Evolutionary conservation across 1,140 invertebrate species (phyloP).

Genomic region (Brachionus plicatilis): DNA sequence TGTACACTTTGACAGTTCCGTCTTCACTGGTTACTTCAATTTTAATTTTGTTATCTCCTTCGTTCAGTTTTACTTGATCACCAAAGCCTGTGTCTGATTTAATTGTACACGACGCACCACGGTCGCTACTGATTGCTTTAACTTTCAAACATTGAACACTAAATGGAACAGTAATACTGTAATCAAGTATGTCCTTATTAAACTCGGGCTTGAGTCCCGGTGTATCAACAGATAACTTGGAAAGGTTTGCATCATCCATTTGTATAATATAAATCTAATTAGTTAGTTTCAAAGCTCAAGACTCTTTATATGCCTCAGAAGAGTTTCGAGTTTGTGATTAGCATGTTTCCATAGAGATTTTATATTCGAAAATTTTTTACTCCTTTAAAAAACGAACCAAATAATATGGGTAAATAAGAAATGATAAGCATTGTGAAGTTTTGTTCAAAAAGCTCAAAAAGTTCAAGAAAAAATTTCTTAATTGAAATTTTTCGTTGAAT

Average conservation of each 20-base stretch:
- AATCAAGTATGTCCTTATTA: background rate
- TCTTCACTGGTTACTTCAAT: constrained; percentile 38
- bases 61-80: background rate
- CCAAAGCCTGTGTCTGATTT: background rate
- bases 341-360: background rate
- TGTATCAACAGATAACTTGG: background rate
- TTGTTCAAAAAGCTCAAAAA: too few relatives aligned
- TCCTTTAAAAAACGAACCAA: too few relatives aligned
- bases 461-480: too few relatives aligned
- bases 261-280: too few relatives aligned
- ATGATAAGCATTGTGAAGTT: too few relatives aligned
- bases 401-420: too few relatives aligned
- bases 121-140: background rate
- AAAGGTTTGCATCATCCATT: constrained; percentile 34
- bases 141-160: background rate
- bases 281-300: background rate
- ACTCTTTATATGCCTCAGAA: background rate
- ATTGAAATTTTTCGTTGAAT: too few relatives aligned
- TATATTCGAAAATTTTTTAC: too few relatives aligned
- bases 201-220: background rate
- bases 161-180: background rate
- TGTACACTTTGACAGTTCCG: constrained; percentile 31
- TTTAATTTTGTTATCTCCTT: constrained; percentile 34
- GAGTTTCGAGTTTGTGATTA: background rate
- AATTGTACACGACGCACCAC: background rate